Conservation (phyloP, 2,888 invertebrate genomes). For the Teleogryllus oceanicus region DNA sequence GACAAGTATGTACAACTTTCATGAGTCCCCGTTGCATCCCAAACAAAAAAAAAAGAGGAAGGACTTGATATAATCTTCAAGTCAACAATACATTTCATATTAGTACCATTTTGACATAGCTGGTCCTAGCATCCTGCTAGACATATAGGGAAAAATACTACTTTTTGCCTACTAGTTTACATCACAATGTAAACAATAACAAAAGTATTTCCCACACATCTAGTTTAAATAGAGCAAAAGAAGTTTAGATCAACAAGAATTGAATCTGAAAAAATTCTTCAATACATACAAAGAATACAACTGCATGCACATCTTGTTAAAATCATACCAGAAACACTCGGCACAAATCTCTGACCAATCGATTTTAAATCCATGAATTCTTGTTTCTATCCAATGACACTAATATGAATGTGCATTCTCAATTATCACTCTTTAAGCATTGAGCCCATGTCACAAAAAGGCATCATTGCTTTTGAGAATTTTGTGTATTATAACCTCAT, state of each 20-base stretch:
- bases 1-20: constrained; percentile 7
- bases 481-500: neutral
- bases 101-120: constrained; percentile 18
- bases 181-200: neutral
- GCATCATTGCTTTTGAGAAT: neutral
- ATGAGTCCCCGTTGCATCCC: constrained; percentile 6
- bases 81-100: constrained; percentile 1
- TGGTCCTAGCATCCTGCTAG: constrained; percentile 18
- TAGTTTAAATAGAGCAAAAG: neutral
- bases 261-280: neutral
- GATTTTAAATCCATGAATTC: neutral
- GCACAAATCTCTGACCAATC: neutral
- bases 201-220: constrained; percentile 18
- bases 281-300: constrained; percentile 18
- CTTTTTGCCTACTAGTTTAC: constrained; percentile 10
- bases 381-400: constrained; percentile 6
- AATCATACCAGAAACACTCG: neutral
- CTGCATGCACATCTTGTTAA: constrained; percentile 9
- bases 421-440: neutral
- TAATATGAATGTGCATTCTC: constrained; percentile 1
- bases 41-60: neutral
- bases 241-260: constrained; percentile 9
- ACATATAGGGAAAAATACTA: neutral
- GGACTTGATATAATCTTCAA: neutral
- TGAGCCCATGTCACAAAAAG: neutral